These are phyloP conservation scores for Hemitrygon akajei DNA, from an alignment of 2,797 vertebrate genomes.

Conservation along the genomic window DNA sequence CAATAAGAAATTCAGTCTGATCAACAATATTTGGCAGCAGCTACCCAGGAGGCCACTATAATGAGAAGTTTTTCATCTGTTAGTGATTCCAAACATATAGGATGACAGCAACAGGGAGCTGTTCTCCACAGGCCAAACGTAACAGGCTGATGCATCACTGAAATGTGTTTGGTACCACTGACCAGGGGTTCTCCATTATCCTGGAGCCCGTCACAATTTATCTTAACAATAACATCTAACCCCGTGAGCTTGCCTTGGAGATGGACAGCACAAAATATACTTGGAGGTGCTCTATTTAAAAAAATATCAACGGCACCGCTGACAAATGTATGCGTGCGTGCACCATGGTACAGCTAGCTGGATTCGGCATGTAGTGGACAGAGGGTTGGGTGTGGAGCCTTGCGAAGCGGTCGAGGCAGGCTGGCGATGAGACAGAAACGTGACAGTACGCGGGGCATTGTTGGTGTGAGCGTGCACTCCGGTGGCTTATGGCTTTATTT, in stretches of 20 bases:
- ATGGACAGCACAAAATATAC: neutral
- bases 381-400: neutral
- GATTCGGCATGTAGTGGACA: neutral
- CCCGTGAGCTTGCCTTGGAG: neutral
- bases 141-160: no score
- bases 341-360: neutral
- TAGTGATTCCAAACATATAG: no score
- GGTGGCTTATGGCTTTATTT: neutral
- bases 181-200: neutral
- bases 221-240: neutral
- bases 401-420: conserved; percentile 11
- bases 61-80: no score
- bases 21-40: neutral
- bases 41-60: neutral
- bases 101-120: no score
- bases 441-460: neutral
- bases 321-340: neutral
- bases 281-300: neutral
- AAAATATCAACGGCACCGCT: neutral
- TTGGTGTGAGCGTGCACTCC: neutral
- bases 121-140: no score
- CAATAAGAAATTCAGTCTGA: neutral
- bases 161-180: no score
- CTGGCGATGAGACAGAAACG: neutral
- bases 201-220: neutral